Evolutionary conservation across 2,888 invertebrate species (phyloP), one percentile per base, ranked within the genome.

Genomic region (Smittia sp.): DNA sequence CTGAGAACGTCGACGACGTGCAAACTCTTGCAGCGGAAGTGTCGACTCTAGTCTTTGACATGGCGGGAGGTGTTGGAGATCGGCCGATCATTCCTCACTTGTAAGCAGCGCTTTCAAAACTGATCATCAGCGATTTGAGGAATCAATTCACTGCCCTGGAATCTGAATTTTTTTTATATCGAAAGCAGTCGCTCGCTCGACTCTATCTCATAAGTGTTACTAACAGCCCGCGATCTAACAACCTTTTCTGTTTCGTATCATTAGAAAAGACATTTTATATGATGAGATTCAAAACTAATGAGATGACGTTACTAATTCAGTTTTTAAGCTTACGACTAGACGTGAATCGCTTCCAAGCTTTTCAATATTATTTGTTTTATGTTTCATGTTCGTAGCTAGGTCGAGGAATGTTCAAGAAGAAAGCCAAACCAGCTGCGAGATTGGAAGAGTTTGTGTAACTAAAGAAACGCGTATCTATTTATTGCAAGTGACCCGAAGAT

Each of bases 61-160:
- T 91, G 74, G 94, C 94, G 1, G 92, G 90, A 1, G 96, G 96
- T 1, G 86, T 89, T 9, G 94, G 94, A 1, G 83, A 85, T 0
- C 83, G 87, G 74, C 89, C 91, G 0, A 79, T 78, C 69, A 75
- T 83, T 74, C 79, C 80, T 18, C 69, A 70, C 18, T 72, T 72
- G 22, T 72, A 58, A 27, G 22, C 22, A 20, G 2, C 4, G 20
- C n/a, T 22, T 6, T 6, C 62, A 54, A 58, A 22, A 58, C 58
- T 46, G 58, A 6, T 46, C 4, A 58, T n/a, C 58, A 58, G 58
- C 20, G 58, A 58, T 13, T 22, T 58, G 58, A 58, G 58, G 22
- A 20, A 58, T 58, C 58, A 13, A 22, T 58, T 58, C 58, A 58
- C 58, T 58, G 58, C 58, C 58, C 18, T 13, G 4, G 9, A 20